phyloP scores from a whole-genome alignment of 1,140 invertebrate species.

The Orius laevigatus region DNA sequence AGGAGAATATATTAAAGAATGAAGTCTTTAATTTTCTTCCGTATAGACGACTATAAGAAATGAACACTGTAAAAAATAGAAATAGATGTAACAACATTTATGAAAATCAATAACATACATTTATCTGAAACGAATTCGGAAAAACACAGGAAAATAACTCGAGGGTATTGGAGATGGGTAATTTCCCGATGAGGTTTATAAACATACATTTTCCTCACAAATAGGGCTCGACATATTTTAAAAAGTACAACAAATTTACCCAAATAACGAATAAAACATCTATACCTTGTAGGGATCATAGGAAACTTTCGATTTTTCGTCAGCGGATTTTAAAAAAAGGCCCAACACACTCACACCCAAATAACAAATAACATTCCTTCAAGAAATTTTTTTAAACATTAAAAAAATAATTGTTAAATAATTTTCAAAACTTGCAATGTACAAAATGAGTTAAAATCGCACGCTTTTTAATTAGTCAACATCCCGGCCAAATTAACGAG shows the following conservation, averaged over 20 bases:
- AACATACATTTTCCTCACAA: slow-evolving; percentile 13
- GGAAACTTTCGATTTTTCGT: neutral
- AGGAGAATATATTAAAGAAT: neutral
- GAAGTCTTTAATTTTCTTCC: too few species aligned
- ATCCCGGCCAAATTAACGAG: slow-evolving; percentile 12
- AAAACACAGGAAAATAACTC: slow-evolving; percentile 3
- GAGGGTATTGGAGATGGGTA: too few species aligned
- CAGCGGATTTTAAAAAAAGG: neutral
- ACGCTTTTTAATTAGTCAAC: slow-evolving; percentile 6
- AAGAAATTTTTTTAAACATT: slow-evolving; percentile 11
- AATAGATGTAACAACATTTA: too few species aligned
- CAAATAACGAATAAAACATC: slow-evolving; percentile 3
- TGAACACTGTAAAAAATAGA: too few species aligned
- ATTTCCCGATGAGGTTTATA: slow-evolving; percentile 1
- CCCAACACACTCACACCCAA: slow-evolving; percentile 10
- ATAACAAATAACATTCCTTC: slow-evolving; percentile 2
- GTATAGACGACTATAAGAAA: too few species aligned
- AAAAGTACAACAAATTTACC: slow-evolving; percentile 13
- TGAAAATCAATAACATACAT: neutral
- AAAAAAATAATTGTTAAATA: slow-evolving; percentile 3
- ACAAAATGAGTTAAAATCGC: slow-evolving; percentile 12
- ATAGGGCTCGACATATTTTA: slow-evolving; percentile 10
- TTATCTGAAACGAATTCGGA: slow-evolving; percentile 9
- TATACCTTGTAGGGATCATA: neutral
- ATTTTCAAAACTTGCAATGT: slow-evolving; percentile 12